Evolutionary conservation across 2,888 invertebrate genomes (phyloP), one percentile per base, ranked within the genome.

Genomic region (Idaea aversata): DNA sequence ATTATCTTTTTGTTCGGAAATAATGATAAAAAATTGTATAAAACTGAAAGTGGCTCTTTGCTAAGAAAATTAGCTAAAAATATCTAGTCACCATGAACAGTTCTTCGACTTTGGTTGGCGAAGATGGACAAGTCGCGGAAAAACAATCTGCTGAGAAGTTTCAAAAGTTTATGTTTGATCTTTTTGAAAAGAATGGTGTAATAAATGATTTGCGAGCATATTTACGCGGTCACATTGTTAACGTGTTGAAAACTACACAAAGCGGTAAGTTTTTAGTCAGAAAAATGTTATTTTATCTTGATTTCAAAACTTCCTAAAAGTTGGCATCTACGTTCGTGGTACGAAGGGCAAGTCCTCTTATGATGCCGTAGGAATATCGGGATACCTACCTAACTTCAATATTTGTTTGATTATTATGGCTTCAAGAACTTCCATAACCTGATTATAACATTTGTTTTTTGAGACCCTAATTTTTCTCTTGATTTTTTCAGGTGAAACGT

Each of bases 181-280:
- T 95, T 85, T 94, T 95, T 78, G 94, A 95, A 79, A 93, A 94
- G 79, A 94, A 94, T 81, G 95, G 95, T 15, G 83, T 95, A 63
- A 79, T 95, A 57, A 90, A 93, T 57, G 94, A 95, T 71, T 81
- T 95, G 63, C 86, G 94, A 68, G 92, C 94, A 3, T 94, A 95
- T 77, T 86, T 95, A 77, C 91, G 95, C 61, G 88, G 92, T 61
- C 94, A 95, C 77, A 94, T 95, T 85, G 90, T 95, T 15, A 87
- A 90, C 68, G 89, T 94, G 5, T 76, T 95, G 62, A 93, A 90
- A 82, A 91, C 89, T 69, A 93, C 94, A 34, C 84, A 89, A 76
- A 83, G 84, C 71, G 84, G 88, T 93, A 69, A 63, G 75, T 77
- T 63, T 65, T 57, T 25, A 62, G 15, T 15, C 10, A 34, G 5